Base-by-base conservation (phyloP, 1,140 invertebrate species). In the Pararge aegeria region DNA sequence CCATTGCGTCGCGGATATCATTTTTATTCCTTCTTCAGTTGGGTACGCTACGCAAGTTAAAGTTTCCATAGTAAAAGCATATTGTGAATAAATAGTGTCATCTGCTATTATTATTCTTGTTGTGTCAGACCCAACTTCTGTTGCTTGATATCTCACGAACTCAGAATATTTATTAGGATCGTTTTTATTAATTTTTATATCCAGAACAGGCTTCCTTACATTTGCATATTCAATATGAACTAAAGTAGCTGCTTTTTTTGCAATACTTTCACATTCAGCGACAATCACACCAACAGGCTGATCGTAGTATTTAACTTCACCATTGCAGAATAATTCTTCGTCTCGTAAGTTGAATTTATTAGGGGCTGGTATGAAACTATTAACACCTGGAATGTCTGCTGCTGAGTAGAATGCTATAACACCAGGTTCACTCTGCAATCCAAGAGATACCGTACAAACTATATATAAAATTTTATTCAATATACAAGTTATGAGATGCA, bases 211-310 rank as follows among this genome's bases (percentile, higher is more conserved):
- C 62, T 54, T 56, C 54, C 18, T 65, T 6, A 76, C 59, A 53
- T 83, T 70, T 44, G n/a, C 70, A 49, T 96, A 95, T 15, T 88
- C 90, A 16, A 96, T 85, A 75, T 93, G 90, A 2, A 96, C 94
- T 61, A 92, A 79, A 63, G 91, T 91, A 0, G 92, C 91, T 6
- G 94, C 95, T 34, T 91, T 85, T 12, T 93, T 86, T 3, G 94
- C 95, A 54, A 92, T 67, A 12, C 90, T 71, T 55, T 92, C 84
- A 44, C 89, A 92, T 40, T 92, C 78, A 1, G 94, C 95, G 1
- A 94, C 92, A 2, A 97, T 87, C 3, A 97, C 78, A 0, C 94
- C 96, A 1, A 95, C 67, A 0, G 94, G 92, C 75, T 96, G 95
- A 13, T 94, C 93, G 40, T 93, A 94, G 73, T 92, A 94, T 24